Base-by-base conservation (phyloP, 2,113 vertebrate species). In the Dermatemys mawii region DNA sequence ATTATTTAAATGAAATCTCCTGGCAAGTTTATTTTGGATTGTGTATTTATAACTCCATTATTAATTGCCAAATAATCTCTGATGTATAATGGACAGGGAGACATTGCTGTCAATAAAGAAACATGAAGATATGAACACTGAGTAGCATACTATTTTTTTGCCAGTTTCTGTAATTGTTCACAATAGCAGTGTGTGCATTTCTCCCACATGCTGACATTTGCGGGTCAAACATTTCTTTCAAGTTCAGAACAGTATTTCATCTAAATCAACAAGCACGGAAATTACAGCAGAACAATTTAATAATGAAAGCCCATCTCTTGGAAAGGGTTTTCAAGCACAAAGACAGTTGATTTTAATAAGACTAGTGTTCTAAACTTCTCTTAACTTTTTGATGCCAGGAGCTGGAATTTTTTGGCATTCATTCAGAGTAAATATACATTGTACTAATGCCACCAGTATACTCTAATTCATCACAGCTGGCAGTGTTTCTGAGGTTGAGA, bases 1-100 rank as follows among this genome's bases (percentile, higher is more conserved):
- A 84, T 48, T 60, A 29, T 76, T 92, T 53, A 76, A 92, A 94
- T 70, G 83, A 88, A 90, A 41, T 79, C 24, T 90, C 21, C 75
- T 60, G 46, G 12, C 16, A 86, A 80, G 12, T 53, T 78, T 85
- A 70, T 2, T 93, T n/a, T 73, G 60, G 73, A 88, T 53, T 85
- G 63, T 55, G 55, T 14, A 1, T 55, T 90, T 94, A 86, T 51
- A 85, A 35, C 13, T 83, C 38, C 3, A 1, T 60, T 89, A 73
- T 76, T 54, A 84, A 90, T 49, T 83, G 57, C 1, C 0, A 54
- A 89, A 90, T 79, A 60, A 85, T 46, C 70, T 90, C 55, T 90
- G 24, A 27, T 2, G 88, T 41, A 73, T 12, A 48, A 84, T 0
- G 0, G 90, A 48, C 24, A 48, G 3, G 22, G 90, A 50, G 14